phyloP scores from a whole-genome alignment of 2,888 invertebrate genomes.

The Stictocephala bisonia region DNA sequence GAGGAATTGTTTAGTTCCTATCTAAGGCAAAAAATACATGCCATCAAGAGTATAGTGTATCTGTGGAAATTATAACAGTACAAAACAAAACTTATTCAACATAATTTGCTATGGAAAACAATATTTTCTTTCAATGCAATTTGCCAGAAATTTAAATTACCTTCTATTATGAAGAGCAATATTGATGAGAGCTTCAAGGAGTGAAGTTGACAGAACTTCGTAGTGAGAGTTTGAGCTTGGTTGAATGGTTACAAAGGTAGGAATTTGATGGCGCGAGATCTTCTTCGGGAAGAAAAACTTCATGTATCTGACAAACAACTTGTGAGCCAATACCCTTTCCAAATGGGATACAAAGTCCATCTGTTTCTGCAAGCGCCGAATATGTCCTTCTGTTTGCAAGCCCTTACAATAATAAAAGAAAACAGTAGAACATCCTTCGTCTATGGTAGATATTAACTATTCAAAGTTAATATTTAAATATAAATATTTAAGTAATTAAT shows the following conservation, averaged over 20 bases:
- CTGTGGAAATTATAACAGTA: too few relatives aligned
- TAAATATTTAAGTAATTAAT: too few relatives aligned
- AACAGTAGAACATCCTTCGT: too few relatives aligned
- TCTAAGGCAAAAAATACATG: too few relatives aligned
- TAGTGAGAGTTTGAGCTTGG: conserved; percentile 19
- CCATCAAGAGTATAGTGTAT: too few relatives aligned
- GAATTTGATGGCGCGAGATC: conserved; percentile 8
- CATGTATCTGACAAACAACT: conserved; percentile 1
- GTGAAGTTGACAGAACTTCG: conserved; percentile 5
- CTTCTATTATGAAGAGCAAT: conserved; percentile 39
- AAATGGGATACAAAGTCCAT: conserved; percentile 64
- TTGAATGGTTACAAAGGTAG: conserved; percentile 16
- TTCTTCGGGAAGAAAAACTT: background rate
- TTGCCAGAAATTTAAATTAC: background rate
- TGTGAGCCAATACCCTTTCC: conserved; percentile 56
- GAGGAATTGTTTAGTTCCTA: too few relatives aligned
- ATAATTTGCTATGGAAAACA: too few relatives aligned
- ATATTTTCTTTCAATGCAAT: too few relatives aligned
- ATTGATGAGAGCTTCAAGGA: conserved; percentile 35
- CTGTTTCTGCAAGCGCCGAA: conserved; percentile 63
- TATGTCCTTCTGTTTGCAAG: conserved; percentile 61
- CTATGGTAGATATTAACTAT: too few relatives aligned
- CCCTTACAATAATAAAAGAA: conserved; percentile 49
- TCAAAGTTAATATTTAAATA: too few relatives aligned
- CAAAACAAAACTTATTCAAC: too few relatives aligned